phyloP scores from a whole-genome alignment of 2,797 vertebrate species.

The Myotis findleyi region DNA sequence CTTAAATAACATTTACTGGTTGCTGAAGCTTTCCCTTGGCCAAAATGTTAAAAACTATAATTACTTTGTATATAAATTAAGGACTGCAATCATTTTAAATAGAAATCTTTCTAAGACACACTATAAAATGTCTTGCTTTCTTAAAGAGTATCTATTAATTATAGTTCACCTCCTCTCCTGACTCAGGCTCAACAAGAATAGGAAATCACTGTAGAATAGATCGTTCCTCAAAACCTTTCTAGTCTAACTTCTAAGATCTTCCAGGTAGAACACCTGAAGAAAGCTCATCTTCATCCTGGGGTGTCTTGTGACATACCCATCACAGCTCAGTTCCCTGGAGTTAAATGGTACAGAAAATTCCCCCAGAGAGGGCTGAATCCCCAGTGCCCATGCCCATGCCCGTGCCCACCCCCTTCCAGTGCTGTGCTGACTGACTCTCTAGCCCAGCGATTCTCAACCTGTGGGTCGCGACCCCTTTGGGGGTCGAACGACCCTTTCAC shows the following conservation, averaged over 20 bases:
- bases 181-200: not conserved
- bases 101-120: constrained; percentile 44
- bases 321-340: no score
- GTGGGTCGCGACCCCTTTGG: no score
- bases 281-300: not conserved
- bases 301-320: not conserved
- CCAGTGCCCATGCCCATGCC: no score
- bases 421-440: not conserved
- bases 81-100: constrained; percentile 51
- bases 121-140: constrained; percentile 17
- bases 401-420: not conserved
- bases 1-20: constrained; percentile 32
- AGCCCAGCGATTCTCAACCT: no score
- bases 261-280: not conserved
- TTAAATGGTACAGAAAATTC: not conserved
- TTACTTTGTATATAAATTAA: constrained; percentile 62
- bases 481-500: no score
- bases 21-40: constrained; percentile 40
- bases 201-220: not conserved
- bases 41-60: constrained; percentile 61
- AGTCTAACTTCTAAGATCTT: constrained; percentile 22
- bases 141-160: constrained; percentile 47
- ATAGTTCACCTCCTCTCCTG: not conserved
- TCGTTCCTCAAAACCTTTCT: not conserved
- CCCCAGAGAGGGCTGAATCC: not conserved